Base-by-base conservation (phyloP, 2,888 invertebrate species). In the Caenorhabditis afra region DNA sequence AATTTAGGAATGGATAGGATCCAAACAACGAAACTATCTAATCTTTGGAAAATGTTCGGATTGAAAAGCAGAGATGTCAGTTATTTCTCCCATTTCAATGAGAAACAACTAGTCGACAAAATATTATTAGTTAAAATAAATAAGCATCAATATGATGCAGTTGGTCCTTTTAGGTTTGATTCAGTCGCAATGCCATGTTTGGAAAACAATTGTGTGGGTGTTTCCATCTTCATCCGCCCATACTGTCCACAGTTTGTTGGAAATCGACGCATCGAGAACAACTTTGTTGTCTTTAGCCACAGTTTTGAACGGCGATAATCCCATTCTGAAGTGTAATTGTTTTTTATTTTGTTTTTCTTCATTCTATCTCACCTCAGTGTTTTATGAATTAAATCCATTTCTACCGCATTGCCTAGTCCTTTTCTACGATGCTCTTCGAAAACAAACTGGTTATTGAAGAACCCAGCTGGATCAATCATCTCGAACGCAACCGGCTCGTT, bases 401-500 rank as follows among this genome's bases (percentile, higher is more conserved):
- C 84, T 2, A 84, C 82, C 3, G 82, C 84, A 18, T 80, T 84
- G 3, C 84, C 84, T 11, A 84, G 77, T 18, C 84, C 84, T 29
- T 79, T 79, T 39, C 84, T 45, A 18, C 84, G 57, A 59, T 84
- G 84, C 39, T 81, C 81, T 44, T 82, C 81, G 55, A 79, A 82
- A 14, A 84, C 84, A 50, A 55, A 84, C 52, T 82, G 84, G 52
- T 84, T 81, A 61, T 84, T 84, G 62, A 82, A 79, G 58, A 84
- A 84, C 12, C 84, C 84, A 14, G 81, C 77, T 0, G 84, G 84
- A 59, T 84, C 84, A 3, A 81, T 70, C 84, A 84, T 84, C 50
- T 84, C 84, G 61, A 84, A 84, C n/a, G 84, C 84, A 1, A 84
- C 82, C 1, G 82, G 84, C 37, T 76, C 53, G 3, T 81, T 81